phyloP scores from a whole-genome alignment of 2,888 invertebrate genomes.

The Noctua janthe region DNA sequence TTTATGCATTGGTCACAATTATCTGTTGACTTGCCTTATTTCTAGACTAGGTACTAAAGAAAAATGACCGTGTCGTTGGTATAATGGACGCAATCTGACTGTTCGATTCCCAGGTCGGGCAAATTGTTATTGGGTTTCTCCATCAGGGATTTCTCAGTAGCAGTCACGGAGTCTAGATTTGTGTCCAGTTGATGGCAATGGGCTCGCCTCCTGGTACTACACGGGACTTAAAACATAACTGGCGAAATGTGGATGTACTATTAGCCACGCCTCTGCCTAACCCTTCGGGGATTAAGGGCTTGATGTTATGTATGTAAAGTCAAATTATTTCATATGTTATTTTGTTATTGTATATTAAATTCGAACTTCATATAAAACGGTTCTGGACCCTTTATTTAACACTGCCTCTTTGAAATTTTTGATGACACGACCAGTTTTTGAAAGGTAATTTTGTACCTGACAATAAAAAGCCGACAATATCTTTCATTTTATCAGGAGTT shows the following conservation, averaged over 20 bases:
- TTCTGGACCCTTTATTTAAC: neutral
- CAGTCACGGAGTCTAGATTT: too few species aligned
- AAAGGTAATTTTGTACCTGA: neutral
- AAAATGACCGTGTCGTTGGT: too few species aligned
- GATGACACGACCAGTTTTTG: neutral
- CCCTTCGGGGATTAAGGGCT: neutral
- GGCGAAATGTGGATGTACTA: neutral
- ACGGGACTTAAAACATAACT: too few species aligned
- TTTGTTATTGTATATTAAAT: neutral
- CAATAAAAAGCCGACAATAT: neutral
- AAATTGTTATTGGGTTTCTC: too few species aligned
- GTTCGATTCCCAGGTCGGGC: too few species aligned
- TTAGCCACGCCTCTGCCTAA: neutral
- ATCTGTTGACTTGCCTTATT: neutral
- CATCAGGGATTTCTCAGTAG: too few species aligned
- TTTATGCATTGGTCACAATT: neutral
- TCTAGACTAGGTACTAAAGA: neutral
- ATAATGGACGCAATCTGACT: too few species aligned
- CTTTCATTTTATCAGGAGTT: constrained; percentile 19
- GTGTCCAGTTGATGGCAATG: too few species aligned
- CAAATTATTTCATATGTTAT: neutral
- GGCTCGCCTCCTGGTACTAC: too few species aligned
- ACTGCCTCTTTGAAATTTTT: neutral
- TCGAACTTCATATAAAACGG: neutral
- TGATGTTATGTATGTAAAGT: neutral